Base-by-base conservation (phyloP, 2,797 vertebrate species). In the Linurgus olivaceus region DNA sequence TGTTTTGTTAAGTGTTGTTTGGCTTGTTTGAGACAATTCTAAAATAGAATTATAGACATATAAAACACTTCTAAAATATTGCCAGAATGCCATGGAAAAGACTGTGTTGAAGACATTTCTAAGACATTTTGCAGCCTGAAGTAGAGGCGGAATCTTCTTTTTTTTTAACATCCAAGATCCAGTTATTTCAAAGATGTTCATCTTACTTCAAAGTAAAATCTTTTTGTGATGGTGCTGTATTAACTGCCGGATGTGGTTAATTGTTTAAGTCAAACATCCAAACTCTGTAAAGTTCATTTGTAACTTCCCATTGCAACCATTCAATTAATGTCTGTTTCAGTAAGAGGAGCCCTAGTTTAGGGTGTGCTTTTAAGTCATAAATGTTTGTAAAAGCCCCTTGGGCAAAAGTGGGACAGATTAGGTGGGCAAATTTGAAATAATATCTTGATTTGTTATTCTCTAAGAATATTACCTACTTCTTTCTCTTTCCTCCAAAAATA, bases 1-100 rank as follows among this genome's bases (percentile, higher is more conserved):
- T 96, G 94, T 97, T 97, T 97, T 96, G 94, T 84, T 78, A 97
- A 98, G 94, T 76, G 95, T 95, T 97, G 93, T 96, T 98, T 97
- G 86, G 94, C 96, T 96, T 97, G 93, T 95, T 96, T 95, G 97
- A 97, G 86, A 96, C 90, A 94, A 96, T 95, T 97, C 94, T 97
- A 94, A 98, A 98, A 97, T 95, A 98, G 95, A 97, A 93, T 62
- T 97, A 88, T 92, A 97, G 96, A 94, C 91, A 92, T 94, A 89
- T 29, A 90, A 90, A 91, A n/a, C 28, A 77, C 29, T 74, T 74
- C 25, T 68, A 78, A 96, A 96, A 87, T 68, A 93, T 83, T 95
- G 87, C 66, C 73, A 88, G 78, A 88, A 77, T 33, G 7, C 58
- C 48, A 70, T 77, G 54, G 61, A 93, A 91, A 78, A 94, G 29